phyloP scores from a whole-genome alignment of 1,140 invertebrate genomes.

The Thaumatotibia leucotreta region DNA sequence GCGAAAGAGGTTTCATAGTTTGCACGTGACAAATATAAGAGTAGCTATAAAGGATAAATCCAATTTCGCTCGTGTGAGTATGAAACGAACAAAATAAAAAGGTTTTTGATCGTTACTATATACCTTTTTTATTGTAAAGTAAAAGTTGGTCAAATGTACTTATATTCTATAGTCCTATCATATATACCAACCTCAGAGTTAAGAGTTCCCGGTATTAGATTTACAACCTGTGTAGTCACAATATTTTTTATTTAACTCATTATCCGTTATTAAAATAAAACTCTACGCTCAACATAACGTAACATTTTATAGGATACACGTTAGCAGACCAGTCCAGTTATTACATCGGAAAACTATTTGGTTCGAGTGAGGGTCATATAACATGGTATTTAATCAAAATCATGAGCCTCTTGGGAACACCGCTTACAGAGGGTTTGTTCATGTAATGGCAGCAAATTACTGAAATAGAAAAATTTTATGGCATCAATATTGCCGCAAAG shows the following conservation, averaged over 20 bases:
- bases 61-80: neutral
- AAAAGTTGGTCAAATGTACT: too few species aligned
- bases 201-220: too few species aligned
- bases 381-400: neutral
- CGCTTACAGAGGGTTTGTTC: neutral
- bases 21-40: neutral
- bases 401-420: neutral
- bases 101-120: neutral
- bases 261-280: too few species aligned
- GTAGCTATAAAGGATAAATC: neutral
- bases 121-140: too few species aligned
- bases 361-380: neutral
- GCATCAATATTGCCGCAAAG: neutral
- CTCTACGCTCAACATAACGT: too few species aligned
- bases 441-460: neutral
- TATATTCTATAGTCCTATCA: too few species aligned
- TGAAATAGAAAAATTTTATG: neutral
- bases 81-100: neutral
- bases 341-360: neutral
- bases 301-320: neutral
- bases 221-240: too few species aligned
- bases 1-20: neutral
- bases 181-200: too few species aligned
- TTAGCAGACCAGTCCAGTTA: neutral
- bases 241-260: too few species aligned